Evolutionary conservation across 2,113 vertebrate genomes (phyloP), one percentile per base, ranked within the genome.

Genomic region (Merops nubicus): DNA sequence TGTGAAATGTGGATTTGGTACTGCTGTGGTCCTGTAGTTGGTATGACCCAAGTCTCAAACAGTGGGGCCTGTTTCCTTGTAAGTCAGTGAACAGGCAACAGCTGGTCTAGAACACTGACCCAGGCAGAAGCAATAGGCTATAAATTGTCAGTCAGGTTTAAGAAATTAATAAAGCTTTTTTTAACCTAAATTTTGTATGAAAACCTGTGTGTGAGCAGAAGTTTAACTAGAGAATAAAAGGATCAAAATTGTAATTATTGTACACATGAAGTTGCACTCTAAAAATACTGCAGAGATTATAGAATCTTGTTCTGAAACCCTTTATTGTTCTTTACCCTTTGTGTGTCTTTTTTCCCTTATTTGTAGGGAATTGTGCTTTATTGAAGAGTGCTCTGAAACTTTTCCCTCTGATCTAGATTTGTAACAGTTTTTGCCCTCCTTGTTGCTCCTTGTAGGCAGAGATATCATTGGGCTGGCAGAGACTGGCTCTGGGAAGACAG

Each of bases 401-500:
- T 68, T 20, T 76, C 76, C 85, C 16, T 62, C 12, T 76, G 19
- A 20, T 65, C 15, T 83, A 50, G 14, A 21, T 51, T 23, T 53
- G 2, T 93, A 75, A 96, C 5, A 33, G 14, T 3, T 65, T 54
- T 81, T 89, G 8, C 10, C 6, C 9, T 80, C 11, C 6, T 43
- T 94, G 68, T 51, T 94, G 97, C n/a, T 81, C 33, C 54, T 91
- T 48, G 1, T 62, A 98, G 99, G 99, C 26, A 98, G 97, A 59
- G 99, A 99, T 50, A 98, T 99, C 28, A 99, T 99, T 12, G 99
- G 99, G 38, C 94, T 99, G 95, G 99, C 99, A 48, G 99, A 99
- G 98, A 99, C 99, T 0, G 99, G 99, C 23, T 99, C 99, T 54
- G 99, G 99, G 42, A 99, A 99, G 98, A 99, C 99, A 0, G 99